phyloP scores from a whole-genome alignment of 1,140 invertebrate species.

The Trialeurodes vaporariorum region DNA sequence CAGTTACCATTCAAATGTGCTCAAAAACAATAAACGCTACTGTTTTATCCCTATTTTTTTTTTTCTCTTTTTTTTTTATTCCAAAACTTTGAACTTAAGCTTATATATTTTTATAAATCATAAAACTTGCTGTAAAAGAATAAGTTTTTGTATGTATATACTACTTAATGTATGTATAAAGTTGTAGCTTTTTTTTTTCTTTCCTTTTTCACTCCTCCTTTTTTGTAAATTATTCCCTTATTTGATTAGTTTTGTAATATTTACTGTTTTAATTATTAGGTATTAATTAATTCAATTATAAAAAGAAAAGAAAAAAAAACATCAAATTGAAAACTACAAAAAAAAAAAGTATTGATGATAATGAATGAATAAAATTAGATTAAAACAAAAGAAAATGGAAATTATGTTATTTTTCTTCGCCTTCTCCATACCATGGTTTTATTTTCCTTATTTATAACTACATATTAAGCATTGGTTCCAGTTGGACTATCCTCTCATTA shows the following conservation, averaged over 20 bases:
- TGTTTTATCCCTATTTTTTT: not conserved
- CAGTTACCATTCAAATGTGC: not conserved
- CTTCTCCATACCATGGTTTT: no score
- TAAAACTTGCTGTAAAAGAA: not conserved
- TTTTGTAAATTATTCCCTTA: not conserved
- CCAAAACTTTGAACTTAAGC: not conserved
- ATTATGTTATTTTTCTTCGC: no score
- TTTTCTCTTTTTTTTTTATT: not conserved
- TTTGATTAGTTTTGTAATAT: not conserved
- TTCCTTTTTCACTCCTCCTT: not conserved
- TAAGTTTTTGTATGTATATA: no score
- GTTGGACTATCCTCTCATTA: no score
- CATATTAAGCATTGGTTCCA: no score
- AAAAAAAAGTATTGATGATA: no score
- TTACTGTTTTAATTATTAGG: not conserved
- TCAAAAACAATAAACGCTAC: not conserved
- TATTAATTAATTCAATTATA: not conserved
- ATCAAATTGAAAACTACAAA: no score
- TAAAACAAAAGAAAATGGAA: no score
- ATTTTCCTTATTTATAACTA: no score
- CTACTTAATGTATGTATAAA: not conserved
- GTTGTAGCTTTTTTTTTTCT: not conserved
- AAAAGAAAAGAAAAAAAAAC: no score
- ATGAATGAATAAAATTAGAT: no score
- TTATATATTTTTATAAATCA: not conserved